These are phyloP conservation scores for Peromyscus polionotus DNA, from an alignment of 2,113 vertebrate genomes.

Conservation along the genomic window DNA sequence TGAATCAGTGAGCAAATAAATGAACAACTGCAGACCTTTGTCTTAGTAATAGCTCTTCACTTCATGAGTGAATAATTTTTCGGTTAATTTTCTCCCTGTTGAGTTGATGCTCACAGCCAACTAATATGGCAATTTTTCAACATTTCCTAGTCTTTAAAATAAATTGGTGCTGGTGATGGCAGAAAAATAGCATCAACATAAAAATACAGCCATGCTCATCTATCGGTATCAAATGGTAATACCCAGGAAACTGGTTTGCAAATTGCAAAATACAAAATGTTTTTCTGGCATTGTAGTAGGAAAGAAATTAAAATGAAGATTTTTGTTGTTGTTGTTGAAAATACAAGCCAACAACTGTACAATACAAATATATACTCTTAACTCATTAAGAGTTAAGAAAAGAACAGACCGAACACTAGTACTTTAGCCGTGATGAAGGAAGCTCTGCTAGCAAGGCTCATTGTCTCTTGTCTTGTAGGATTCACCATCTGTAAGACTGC, in stretches of 20 bases:
- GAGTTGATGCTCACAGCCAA: neutral
- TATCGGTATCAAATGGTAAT: neutral
- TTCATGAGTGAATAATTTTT: neutral
- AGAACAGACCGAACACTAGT: neutral
- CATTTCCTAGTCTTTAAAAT: neutral
- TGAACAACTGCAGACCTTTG: neutral
- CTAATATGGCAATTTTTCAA: neutral
- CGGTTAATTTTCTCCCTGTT: neutral
- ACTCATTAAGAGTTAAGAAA: neutral
- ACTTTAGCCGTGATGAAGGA: fast-evolving
- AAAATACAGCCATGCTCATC: neutral
- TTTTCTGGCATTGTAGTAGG: neutral
- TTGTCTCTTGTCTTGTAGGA: conserved; percentile 79
- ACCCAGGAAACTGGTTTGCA: neutral
- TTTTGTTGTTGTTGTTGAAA: neutral
- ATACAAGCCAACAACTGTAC: neutral
- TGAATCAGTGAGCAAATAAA: neutral
- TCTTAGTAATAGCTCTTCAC: neutral
- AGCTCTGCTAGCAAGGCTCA: fast-evolving
- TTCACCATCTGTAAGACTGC: neutral
- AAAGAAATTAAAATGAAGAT: neutral
- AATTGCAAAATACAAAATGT: neutral
- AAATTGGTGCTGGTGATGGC: neutral
- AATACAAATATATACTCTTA: fast-evolving
- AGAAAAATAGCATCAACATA: neutral